These are phyloP conservation scores for Laticauda laticaudata DNA, from an alignment of 2,113 vertebrate genomes.

Conservation along the genomic window DNA sequence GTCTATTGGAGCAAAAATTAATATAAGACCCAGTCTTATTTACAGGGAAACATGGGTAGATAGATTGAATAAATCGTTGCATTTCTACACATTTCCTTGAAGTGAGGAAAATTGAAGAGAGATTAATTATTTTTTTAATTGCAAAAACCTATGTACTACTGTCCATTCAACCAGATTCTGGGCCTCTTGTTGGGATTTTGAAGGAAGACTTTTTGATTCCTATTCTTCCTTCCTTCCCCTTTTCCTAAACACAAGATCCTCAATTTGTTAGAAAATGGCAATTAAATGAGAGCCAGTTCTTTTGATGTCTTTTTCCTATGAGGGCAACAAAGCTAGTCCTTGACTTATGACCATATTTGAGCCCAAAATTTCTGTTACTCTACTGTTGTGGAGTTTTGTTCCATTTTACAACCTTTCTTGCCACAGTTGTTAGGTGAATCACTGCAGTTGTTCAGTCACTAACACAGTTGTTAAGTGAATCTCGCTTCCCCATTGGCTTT, in stretches of 20 bases:
- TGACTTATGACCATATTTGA: background rate
- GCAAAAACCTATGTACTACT: background rate
- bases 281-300: background rate
- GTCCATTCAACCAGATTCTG: background rate
- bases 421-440: background rate
- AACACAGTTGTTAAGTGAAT: background rate
- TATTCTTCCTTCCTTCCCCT: background rate
- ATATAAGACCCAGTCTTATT: too few species aligned
- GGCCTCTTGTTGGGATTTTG: background rate
- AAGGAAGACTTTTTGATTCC: background rate
- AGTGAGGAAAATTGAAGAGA: background rate
- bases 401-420: background rate
- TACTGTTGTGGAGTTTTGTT: background rate
- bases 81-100: background rate
- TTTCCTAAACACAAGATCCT: background rate
- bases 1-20: too few species aligned
- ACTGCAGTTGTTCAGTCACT: background rate
- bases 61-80: background rate
- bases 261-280: background rate
- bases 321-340: background rate
- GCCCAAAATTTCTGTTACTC: background rate
- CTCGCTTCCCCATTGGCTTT: background rate
- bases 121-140: background rate
- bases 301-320: background rate
- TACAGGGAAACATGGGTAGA: background rate